Conservation (phyloP, 1,140 invertebrate species). For the Eupeodes corollae region DNA sequence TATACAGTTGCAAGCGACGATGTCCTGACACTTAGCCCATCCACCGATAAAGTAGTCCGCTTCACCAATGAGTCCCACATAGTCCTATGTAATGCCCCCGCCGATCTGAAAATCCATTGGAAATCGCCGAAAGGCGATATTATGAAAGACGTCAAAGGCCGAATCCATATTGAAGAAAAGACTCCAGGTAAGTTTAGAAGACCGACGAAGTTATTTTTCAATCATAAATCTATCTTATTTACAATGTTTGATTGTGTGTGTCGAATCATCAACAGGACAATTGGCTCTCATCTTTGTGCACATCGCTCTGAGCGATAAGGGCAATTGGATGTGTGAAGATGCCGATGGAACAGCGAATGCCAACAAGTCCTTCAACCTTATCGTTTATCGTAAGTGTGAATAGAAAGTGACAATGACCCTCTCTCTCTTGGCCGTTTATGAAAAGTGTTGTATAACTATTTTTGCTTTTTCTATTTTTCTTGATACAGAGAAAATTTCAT, state of each 20-base stretch:
- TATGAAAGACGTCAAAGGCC: constrained; percentile 31
- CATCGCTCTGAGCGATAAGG: constrained; percentile 32
- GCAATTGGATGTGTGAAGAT: constrained; percentile 35
- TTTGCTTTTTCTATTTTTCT: constrained; percentile 1
- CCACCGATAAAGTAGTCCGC: constrained; percentile 30
- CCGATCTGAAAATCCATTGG: constrained; percentile 30
- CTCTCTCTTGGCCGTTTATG: neutral
- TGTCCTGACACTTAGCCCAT: constrained; percentile 24
- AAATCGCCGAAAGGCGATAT: constrained; percentile 34
- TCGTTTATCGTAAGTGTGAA: constrained; percentile 37
- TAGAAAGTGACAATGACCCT: neutral
- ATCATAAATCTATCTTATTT: neutral
- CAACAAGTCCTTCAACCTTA: constrained; percentile 34
- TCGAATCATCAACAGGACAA: constrained; percentile 14
- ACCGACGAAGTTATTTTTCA: no score
- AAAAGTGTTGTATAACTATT: neutral
- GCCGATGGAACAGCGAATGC: constrained; percentile 18
- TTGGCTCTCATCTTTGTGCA: constrained; percentile 37
- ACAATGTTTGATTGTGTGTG: neutral
- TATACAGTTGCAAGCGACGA: constrained; percentile 8
- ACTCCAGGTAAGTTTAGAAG: constrained; percentile 13
- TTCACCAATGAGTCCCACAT: constrained; percentile 38
- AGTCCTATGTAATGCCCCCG: constrained; percentile 28
- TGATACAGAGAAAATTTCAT: constrained; percentile 37
- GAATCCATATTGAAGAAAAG: constrained; percentile 36